Conservation (phyloP, 30 jellyfish, hydroid and myxozoan species). For the Aurelia aurita complex sp. Pacific region DNA sequence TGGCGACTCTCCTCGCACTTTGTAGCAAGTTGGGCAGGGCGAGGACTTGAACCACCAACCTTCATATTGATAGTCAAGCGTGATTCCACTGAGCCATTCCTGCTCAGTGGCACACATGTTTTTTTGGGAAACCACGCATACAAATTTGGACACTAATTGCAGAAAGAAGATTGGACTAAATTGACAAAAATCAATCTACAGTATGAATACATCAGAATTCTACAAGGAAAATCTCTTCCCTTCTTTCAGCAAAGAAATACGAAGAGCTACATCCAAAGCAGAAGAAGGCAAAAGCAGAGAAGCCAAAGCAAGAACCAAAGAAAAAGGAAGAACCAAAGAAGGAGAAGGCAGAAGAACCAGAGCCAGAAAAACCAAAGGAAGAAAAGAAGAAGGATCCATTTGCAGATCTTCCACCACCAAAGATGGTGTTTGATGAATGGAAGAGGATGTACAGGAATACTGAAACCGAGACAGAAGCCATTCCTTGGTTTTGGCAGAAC, state of each 20-base stretch:
- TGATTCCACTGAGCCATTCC: too few species aligned
- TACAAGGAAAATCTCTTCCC: too few species aligned
- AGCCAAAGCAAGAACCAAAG: conserved; percentile 29
- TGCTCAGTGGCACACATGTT: too few species aligned
- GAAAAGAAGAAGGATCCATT: conserved; percentile 77
- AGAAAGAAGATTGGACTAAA: not conserved
- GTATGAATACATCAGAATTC: not conserved
- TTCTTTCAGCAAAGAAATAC: conserved; percentile 60
- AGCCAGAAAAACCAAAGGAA: conserved; percentile 38
- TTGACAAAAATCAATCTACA: not conserved
- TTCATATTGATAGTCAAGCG: too few species aligned
- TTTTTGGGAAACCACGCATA: too few species aligned
- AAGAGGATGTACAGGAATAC: conserved; percentile 79
- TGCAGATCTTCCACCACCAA: conserved; percentile 89
- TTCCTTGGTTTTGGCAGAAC: conserved; percentile 94
- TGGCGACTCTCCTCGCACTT: too few species aligned
- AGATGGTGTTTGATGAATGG: conserved; percentile 92
- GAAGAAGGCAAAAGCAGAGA: conserved; percentile 28
- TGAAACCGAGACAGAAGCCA: conserved; percentile 70
- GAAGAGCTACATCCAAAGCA: conserved; percentile 91
- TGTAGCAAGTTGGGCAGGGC: too few species aligned
- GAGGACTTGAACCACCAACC: too few species aligned
- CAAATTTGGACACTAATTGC: too few species aligned
- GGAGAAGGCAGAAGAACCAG: conserved; percentile 37
- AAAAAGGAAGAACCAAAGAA: conserved; percentile 9